Conservation (phyloP, 2,888 invertebrate genomes). For the Cosmia pyralina region DNA sequence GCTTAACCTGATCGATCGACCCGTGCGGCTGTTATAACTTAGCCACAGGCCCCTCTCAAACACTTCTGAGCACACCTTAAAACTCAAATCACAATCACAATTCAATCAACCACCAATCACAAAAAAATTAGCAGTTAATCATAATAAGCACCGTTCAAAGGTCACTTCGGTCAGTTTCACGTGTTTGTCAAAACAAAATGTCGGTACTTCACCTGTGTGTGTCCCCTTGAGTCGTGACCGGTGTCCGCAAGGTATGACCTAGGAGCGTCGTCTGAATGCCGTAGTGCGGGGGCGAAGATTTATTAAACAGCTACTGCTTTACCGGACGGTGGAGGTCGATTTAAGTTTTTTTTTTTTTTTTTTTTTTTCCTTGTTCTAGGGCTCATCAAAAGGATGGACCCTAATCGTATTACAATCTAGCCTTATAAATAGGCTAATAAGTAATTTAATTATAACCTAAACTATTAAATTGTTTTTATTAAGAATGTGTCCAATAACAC, state of each 20-base stretch:
- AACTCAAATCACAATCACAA: conserved; percentile 21
- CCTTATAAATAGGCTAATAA: no score
- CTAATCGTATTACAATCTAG: no score
- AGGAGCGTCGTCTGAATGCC: conserved; percentile 56
- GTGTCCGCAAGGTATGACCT: conserved; percentile 62
- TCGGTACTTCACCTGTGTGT: conserved; percentile 58
- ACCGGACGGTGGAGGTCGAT: conserved; percentile 68
- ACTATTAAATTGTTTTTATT: no score
- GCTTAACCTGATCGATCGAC: no score
- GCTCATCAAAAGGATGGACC: no score
- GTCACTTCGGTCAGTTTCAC: conserved; percentile 55
- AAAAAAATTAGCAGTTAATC: conserved; percentile 50
- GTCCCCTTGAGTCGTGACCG: conserved; percentile 63
- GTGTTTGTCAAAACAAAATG: conserved; percentile 43
- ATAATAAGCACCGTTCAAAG: conserved; percentile 49
- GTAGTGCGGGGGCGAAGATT: conserved; percentile 82
- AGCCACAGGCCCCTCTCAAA: no score
- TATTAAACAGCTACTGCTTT: conserved; percentile 83
- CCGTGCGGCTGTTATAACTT: no score
- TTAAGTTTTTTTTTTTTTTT: no score
- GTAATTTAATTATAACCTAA: no score
- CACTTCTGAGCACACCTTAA: conserved; percentile 3
- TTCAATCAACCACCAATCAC: conserved; percentile 31
- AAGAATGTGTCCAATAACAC: no score
- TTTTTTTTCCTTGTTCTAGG: no score